Evolutionary conservation across 2,797 vertebrate species (phyloP), one percentile per base, ranked within the genome.

Genomic region (Caiman crocodilus): DNA sequence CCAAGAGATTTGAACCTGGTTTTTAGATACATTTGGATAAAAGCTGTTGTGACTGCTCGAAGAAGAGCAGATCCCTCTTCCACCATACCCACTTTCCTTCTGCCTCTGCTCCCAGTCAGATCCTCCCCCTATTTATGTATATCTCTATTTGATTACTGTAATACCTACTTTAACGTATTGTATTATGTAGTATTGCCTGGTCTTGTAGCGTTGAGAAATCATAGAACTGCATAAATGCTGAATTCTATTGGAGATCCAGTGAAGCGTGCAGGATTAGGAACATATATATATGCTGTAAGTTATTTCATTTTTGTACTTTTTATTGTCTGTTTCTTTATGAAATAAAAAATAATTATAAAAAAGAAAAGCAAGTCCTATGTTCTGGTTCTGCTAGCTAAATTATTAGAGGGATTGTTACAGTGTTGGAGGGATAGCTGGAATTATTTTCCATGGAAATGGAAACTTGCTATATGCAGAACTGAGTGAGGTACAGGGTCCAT

Each of bases 281-380:
- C 42, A 59, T 2, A 7, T 61, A 26, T 65, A 35, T 7, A 67
- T 76, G 26, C 5, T 60, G 5, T 7, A 58, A 9, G 7, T 83
- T 80, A 59, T 89, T 84, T 80, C 83, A 10, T 83, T 88, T 93
- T 91, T 78, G 12, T 78, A 74, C 9, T 74, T 50, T 58, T 58
- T 61, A 59, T 6, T 87, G 85, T 30, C 76, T 94, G 75, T 63
- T 50, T 50, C 42, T 50, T 81, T 74, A 14, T 21, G 32, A 91
- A 35, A 89, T 94, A 93, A 91, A 93, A 82, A 23, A 9, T 73
- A 65, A 56, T 69, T 55, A 23, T 74, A 82, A 82, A 88, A 79
- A 91, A 12, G 42, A 50, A 50, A 50, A 50, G 42, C 42, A 17
- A 3, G 17, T 7, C 1, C 21, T 71, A 0, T 84, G 76, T 64